Evolutionary conservation across 2,888 invertebrate genomes (phyloP).

Genomic region (Zhuqinia jingwanae): DNA sequence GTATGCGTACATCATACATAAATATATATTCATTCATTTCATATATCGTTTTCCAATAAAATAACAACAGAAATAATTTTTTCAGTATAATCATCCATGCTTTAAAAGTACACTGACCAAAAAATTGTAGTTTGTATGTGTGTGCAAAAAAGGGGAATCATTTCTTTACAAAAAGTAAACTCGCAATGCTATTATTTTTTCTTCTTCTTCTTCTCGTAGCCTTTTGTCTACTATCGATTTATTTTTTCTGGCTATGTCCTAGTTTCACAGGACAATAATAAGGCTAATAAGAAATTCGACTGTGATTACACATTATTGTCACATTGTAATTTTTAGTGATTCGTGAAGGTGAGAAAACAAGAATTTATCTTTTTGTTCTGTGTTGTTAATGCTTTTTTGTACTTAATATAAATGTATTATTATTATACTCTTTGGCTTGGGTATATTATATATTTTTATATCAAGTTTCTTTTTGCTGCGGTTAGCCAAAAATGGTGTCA

Average conservation of each 20-base stretch:
- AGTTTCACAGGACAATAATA: constrained; percentile 57
- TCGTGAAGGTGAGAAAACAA: constrained; percentile 71
- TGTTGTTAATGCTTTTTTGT: constrained; percentile 25
- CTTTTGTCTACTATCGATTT: constrained; percentile 45
- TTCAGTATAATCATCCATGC: no score
- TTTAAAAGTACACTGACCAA: neutral
- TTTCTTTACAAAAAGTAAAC: constrained; percentile 35
- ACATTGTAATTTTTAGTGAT: constrained; percentile 60
- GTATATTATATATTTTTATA: constrained; percentile 16
- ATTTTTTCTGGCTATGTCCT: constrained; percentile 61
- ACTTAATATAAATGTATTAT: constrained; percentile 22
- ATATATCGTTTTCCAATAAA: no score
- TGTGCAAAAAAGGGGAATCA: constrained; percentile 18
- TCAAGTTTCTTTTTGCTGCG: constrained; percentile 46
- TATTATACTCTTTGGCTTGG: neutral
- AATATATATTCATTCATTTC: no score
- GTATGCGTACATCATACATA: neutral
- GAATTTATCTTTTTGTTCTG: constrained; percentile 38
- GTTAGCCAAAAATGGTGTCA: constrained; percentile 72
- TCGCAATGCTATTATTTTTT: constrained; percentile 12
- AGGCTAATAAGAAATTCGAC: constrained; percentile 57
- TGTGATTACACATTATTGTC: constrained; percentile 69
- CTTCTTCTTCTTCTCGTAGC: neutral
- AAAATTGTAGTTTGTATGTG: neutral
- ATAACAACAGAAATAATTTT: no score